Percentiles rank a stretch among this genome's conserved stretches.
Evolutionary conservation across 2,888 invertebrate species (phyloP).

Genomic region (Prosapia bicincta): DNA sequence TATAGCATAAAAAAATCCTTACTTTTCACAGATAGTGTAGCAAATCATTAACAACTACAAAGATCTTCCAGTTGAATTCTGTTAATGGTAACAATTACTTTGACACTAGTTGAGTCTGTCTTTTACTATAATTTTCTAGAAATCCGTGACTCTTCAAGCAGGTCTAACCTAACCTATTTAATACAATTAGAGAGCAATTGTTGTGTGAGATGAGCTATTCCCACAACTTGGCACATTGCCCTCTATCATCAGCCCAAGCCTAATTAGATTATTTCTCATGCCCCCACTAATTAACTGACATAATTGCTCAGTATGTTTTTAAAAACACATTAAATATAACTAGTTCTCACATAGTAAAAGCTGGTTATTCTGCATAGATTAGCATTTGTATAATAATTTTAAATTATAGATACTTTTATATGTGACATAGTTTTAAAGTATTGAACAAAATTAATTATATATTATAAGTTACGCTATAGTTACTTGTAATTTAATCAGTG

Average conservation of each 20-base stretch:
- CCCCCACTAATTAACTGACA: not conserved
- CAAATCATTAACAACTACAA: no score
- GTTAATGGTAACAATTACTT: not conserved
- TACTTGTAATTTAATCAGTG: no score
- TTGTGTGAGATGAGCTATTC: not conserved
- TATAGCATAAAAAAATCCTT: no score
- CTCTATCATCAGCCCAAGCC: not conserved
- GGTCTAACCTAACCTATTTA: not conserved
- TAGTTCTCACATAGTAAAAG: not conserved
- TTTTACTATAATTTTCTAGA: not conserved
- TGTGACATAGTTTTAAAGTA: no score
- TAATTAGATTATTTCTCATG: not conserved
- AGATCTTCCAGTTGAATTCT: not conserved
- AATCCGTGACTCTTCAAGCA: not conserved
- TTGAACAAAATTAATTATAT: no score
- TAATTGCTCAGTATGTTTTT: not conserved
- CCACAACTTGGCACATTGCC: not conserved
- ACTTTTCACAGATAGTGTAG: no score
- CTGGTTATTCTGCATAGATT: not conserved
- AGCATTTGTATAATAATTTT: not conserved
- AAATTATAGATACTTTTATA: no score
- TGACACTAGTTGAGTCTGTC: not conserved
- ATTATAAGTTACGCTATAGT: no score
- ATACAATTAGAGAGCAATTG: not conserved
- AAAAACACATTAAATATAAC: not conserved